Evolutionary conservation across 2,113 vertebrate species (phyloP).

Genomic region (Dicrurus megarhynchus): DNA sequence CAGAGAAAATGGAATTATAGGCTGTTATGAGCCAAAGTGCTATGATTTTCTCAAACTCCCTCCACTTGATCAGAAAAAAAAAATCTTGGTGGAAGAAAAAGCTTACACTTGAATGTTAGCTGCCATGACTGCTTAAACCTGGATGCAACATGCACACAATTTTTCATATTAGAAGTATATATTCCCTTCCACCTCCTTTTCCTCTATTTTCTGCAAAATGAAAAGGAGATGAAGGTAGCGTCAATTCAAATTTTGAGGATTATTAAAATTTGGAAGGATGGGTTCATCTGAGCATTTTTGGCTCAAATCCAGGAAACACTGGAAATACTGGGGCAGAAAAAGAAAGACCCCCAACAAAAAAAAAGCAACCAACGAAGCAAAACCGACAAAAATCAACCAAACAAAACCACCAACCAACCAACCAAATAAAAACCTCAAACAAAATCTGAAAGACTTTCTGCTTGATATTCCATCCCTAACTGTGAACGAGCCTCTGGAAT

Average conservation of each 20-base stretch:
- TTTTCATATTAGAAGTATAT: not conserved
- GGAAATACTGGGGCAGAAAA: not conserved
- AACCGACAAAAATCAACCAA: not conserved
- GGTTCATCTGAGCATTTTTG: not conserved
- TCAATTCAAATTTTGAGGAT: not conserved
- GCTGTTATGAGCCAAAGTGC: not conserved
- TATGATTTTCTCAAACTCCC: not conserved
- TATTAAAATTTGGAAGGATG: not conserved
- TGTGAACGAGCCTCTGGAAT: not conserved
- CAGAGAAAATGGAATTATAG: constrained; percentile 13
- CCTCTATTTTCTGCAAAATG: not conserved
- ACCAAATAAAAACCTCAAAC: not conserved
- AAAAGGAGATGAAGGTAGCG: not conserved
- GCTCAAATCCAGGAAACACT: not conserved
- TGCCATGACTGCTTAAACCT: not conserved
- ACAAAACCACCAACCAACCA: not conserved
- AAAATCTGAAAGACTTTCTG: not conserved
- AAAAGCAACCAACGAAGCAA: not conserved
- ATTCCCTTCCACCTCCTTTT: not conserved
- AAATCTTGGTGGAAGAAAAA: not conserved
- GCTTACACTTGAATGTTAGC: not conserved
- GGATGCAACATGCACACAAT: not conserved
- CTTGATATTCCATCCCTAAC: not conserved
- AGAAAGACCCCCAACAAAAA: not conserved
- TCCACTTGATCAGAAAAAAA: not conserved